Conservation (phyloP, 2,888 invertebrate species). For the Habrosyne pyritoides region DNA sequence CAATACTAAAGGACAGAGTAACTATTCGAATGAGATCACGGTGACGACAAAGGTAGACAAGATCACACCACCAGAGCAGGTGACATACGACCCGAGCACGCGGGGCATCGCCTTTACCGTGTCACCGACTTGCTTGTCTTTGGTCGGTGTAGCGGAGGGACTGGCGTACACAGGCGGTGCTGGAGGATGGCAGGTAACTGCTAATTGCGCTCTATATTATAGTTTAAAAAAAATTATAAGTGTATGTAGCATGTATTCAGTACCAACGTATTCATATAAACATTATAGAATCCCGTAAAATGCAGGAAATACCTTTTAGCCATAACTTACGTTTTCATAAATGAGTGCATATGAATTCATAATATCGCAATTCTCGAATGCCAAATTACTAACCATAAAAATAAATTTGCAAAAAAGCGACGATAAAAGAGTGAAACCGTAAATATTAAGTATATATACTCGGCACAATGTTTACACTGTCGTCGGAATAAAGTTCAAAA, state of each 20-base stretch:
- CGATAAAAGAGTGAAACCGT: neutral
- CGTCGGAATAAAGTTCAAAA: neutral
- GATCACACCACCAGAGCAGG: constrained; percentile 91
- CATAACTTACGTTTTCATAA: neutral
- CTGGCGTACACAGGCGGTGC: constrained; percentile 70
- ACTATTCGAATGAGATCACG: constrained; percentile 92
- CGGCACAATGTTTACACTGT: neutral
- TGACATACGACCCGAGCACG: constrained; percentile 91
- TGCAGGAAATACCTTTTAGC: too few relatives aligned
- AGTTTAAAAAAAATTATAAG: too few relatives aligned
- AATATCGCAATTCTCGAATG: neutral
- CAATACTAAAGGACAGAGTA: constrained; percentile 94
- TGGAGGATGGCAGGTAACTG: constrained; percentile 67
- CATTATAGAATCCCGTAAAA: too few relatives aligned
- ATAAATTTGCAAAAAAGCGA: neutral
- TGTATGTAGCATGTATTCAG: too few relatives aligned
- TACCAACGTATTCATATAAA: too few relatives aligned
- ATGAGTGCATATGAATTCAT: neutral
- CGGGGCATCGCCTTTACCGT: constrained; percentile 91
- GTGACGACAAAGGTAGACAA: constrained; percentile 93
- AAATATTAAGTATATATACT: neutral
- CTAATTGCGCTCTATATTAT: neutral
- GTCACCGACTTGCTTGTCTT: constrained; percentile 89
- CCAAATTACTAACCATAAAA: neutral
- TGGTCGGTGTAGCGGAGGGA: constrained; percentile 90